A percentile compares a stretch with the other conserved stretches of the same genome.
These are phyloP conservation scores for Idaea aversata DNA, from an alignment of 2,888 invertebrate genomes.

Conservation along the genomic window DNA sequence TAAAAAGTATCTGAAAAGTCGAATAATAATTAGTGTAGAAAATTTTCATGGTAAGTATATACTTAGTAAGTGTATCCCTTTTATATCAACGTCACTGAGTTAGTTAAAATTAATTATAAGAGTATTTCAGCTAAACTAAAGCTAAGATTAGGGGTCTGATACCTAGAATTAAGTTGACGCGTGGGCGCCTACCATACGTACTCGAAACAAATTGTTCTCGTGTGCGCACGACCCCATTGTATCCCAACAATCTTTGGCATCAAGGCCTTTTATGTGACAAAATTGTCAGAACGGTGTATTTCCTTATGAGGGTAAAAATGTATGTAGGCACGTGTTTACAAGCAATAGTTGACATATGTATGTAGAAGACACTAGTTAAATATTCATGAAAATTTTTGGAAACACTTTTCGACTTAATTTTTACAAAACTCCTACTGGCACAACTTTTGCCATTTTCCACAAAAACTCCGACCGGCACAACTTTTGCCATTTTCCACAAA, in stretches of 20 bases:
- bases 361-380: neutral
- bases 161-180: constrained; percentile 9
- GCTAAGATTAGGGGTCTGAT: constrained; percentile 4
- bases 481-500: too few species aligned
- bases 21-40: too few species aligned
- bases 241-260: constrained; percentile 14
- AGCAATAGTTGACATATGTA: neutral
- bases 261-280: constrained; percentile 13
- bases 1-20: too few species aligned
- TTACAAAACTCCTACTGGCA: too few species aligned
- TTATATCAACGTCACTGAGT: neutral
- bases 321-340: neutral
- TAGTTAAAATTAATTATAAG: neutral
- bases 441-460: too few species aligned
- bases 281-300: constrained; percentile 14
- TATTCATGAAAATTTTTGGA: too few species aligned
- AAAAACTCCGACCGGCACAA: too few species aligned
- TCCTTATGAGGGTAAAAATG: constrained; percentile 5
- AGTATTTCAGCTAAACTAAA: neutral
- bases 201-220: constrained; percentile 7
- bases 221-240: constrained; percentile 25
- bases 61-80: neutral
- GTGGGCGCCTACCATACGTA: constrained; percentile 13
- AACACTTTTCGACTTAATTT: too few species aligned
- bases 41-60: neutral